Base-by-base conservation (phyloP, 2,797 vertebrate species). In the Holocentrus rufus region DNA sequence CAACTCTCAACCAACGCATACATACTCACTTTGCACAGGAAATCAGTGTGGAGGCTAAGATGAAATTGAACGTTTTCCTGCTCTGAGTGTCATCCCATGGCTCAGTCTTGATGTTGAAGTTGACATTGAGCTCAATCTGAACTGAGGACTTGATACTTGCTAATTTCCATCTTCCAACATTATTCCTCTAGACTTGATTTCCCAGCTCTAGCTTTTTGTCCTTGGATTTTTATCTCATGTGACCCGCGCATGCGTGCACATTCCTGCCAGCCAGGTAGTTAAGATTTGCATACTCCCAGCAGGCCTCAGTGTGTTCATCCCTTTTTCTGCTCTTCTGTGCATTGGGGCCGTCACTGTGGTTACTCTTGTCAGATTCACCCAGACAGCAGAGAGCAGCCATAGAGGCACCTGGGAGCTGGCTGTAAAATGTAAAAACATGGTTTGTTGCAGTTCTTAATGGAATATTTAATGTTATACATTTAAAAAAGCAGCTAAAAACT, bases 311-410 rank as follows among this genome's bases (percentile, higher is more conserved):
- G 76, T 87, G 83, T 66, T 89, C 85, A 83, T 77, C 75, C 57
- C 58, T 77, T 22, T 77, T 78, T 69, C 49, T 79, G 69, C 58
- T 66, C 75, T 79, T 77, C 0, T 74, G 86, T 82, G 87, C 67
- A 59, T 84, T 83, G 89, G 82, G 86, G 80, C 73, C 27, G 1
- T 89, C 68, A 20, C 87, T 86, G 84, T 91, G 86, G 89, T 90
- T 89, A 93, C 88, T 86, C 77, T 76, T 82, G 81, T 69, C 82
- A 63, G 77, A 83, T 82, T 89, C 79, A 85, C 74, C 69, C 65
- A 85, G 77, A 88, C 72, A 77, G 70, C 65, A 65, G 65, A 69
- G 59, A 66, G n/a, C n/a, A 52, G 67, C 61, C 74, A 31, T 73
- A 72, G 62, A 72, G 65, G 62, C 47, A 66, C 71, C 55, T 66